Evolutionary conservation across 1,140 invertebrate genomes (phyloP).

Genomic region (Acromyrmex echinatior): DNA sequence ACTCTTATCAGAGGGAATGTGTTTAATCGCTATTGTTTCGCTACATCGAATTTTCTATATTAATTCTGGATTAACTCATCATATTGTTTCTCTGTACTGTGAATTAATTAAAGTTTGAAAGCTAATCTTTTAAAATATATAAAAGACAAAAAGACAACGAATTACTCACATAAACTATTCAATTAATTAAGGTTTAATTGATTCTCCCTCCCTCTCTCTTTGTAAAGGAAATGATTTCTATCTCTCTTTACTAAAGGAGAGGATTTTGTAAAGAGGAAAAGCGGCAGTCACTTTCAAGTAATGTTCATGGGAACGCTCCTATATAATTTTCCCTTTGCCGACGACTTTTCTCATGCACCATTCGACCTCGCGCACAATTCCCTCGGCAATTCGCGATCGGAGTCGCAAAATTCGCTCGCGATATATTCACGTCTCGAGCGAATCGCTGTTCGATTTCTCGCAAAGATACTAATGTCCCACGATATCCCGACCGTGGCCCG

Average conservation of each 20-base stretch:
- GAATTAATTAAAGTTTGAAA: slow-evolving; percentile 29
- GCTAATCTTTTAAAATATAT: neutral
- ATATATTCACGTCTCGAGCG: neutral
- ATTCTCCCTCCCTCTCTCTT: neutral
- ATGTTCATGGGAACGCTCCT: slow-evolving; percentile 9
- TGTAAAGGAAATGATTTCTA: slow-evolving; percentile 3
- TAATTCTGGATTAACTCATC: slow-evolving; percentile 12
- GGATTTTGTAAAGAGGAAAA: neutral
- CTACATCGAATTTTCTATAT: neutral
- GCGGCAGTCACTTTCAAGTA: neutral
- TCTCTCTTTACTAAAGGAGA: neutral
- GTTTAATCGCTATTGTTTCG: neutral
- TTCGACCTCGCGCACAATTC: slow-evolving; percentile 13
- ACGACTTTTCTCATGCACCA: neutral
- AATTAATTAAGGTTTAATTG: slow-evolving; percentile 9
- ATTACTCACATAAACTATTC: slow-evolving; percentile 2
- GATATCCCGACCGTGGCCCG: slow-evolving; percentile 29
- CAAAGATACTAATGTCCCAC: slow-evolving; percentile 14
- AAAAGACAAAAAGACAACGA: neutral
- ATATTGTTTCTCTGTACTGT: neutral
- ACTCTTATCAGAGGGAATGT: neutral
- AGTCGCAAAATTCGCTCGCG: slow-evolving; percentile 40
- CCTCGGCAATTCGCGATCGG: neutral
- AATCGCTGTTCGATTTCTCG: slow-evolving; percentile 39
- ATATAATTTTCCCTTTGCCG: slow-evolving; percentile 35